Base-by-base conservation (phyloP, 2,888 invertebrate species). In the Diaprepes abbreviatus region DNA sequence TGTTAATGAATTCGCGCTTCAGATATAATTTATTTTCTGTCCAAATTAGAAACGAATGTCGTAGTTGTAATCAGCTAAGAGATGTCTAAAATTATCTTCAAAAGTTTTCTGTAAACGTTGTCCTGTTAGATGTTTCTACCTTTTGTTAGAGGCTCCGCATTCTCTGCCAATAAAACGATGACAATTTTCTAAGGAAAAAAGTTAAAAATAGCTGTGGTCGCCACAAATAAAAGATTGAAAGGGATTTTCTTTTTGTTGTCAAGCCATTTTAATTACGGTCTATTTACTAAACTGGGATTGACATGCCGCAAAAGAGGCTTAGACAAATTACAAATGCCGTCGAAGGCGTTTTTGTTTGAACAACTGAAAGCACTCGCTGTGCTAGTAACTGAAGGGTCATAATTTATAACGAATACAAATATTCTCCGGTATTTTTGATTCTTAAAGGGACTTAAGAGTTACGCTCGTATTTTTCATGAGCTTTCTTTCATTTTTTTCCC, bases 271-370 rank as follows among this genome's bases (percentile, higher is more conserved):
- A 68, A 68, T 68, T 68, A 68, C 62, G 68, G 62, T 62, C 68
- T 60, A 68, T 68, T 68, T 68, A 68, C 68, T 63, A 57, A 68
- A 68, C 68, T 68, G 68, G 68, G 50, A 68, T 68, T 68, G 68
- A 68, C 68, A 68, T 63, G 57, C 55, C 48, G 68, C 68, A 63
- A 63, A 63, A 40, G 58, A 59, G 57, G 62, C 67, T 55, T 62
- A 54, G 67, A 67, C 67, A 67, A 67, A 67, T 67, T 67, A 67
- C 54, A 67, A 67, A 67, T 57, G 67, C 62, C 50, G 63, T 57
- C 38, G 68, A 45, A 40, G 55, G 38, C 55, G 68, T 63, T 68
- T 68, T 68, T 68, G 68, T 68, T 68, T 68, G 55, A 57, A 62
- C 57, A 57, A 63, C 63, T 50, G 50, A 63, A 63, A 57, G 63